A percentile compares a stretch with the other conserved stretches of the same genome.
Conservation (phyloP, 2,888 invertebrate genomes). For the Calameuta pallipes region DNA sequence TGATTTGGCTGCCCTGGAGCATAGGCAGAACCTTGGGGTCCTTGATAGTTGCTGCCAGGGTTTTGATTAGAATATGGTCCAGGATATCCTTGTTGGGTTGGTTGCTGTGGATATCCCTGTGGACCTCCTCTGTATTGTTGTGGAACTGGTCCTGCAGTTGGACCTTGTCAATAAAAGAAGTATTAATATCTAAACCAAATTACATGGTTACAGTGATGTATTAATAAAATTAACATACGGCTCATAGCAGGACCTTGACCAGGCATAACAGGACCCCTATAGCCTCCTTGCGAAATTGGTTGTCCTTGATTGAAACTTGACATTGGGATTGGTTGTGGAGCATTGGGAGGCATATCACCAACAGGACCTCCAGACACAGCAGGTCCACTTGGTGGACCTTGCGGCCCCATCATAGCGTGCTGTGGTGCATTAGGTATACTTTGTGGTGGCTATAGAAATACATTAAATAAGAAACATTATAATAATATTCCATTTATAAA, state of each 20-base stretch:
- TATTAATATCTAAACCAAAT: not conserved
- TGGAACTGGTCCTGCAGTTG: slow-evolving; percentile 70
- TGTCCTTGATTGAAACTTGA: slow-evolving; percentile 62
- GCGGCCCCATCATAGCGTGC: slow-evolving; percentile 64
- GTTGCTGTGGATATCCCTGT: slow-evolving; percentile 77
- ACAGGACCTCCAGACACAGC: slow-evolving; percentile 59
- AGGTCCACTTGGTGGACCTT: slow-evolving; percentile 61
- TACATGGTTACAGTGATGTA: not conserved
- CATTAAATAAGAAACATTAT: slow-evolving; percentile 9
- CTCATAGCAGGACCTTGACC: slow-evolving; percentile 68
- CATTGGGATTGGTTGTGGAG: slow-evolving; percentile 62
- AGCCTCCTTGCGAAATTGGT: slow-evolving; percentile 63
- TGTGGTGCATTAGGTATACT: slow-evolving; percentile 66
- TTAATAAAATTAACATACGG: slow-evolving; percentile 35
- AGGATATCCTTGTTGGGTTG: slow-evolving; percentile 73
- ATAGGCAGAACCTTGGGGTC: slow-evolving; percentile 68
- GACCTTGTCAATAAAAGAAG: slow-evolving; percentile 55
- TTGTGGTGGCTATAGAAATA: slow-evolving; percentile 70
- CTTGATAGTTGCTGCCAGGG: slow-evolving; percentile 74
- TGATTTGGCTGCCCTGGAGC: slow-evolving; percentile 72
- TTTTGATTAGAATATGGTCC: slow-evolving; percentile 71
- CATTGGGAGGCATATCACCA: slow-evolving; percentile 60
- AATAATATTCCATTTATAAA: not conserved
- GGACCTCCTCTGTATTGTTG: slow-evolving; percentile 67
- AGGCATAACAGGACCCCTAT: slow-evolving; percentile 72